Evolutionary conservation across 2,888 invertebrate genomes (phyloP).

Genomic region (Campoletis raptor): DNA sequence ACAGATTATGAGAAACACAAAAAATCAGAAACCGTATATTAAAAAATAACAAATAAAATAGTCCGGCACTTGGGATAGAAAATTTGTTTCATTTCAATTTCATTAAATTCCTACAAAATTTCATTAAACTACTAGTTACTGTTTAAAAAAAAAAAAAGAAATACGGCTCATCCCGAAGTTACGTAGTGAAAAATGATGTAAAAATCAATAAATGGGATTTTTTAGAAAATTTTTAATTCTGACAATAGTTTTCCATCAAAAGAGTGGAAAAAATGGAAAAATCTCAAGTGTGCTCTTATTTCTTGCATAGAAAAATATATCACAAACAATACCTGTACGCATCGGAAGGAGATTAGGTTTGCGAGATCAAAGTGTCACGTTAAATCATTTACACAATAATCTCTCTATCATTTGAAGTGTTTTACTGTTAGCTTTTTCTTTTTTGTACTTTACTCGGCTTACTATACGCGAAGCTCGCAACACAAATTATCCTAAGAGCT

Average conservation of each 20-base stretch:
- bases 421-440: slow-evolving; percentile 30
- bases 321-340: neutral
- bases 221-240: too few species aligned
- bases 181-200: too few species aligned
- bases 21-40: too few species aligned
- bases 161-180: too few species aligned
- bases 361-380: neutral
- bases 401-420: slow-evolving; percentile 2
- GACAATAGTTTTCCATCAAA: too few species aligned
- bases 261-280: neutral
- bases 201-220: too few species aligned
- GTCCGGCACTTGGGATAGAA: too few species aligned
- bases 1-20: neutral
- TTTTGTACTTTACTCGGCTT: neutral
- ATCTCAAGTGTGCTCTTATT: neutral
- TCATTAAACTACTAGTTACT: too few species aligned
- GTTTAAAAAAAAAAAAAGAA: too few species aligned
- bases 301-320: neutral
- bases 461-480: slow-evolving; percentile 4
- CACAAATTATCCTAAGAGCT: slow-evolving; percentile 25
- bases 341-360: neutral
- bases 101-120: too few species aligned
- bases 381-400: neutral
- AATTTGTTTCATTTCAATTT: too few species aligned
- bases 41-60: too few species aligned